Evolutionary conservation across 2,888 invertebrate genomes (phyloP), one percentile per base, ranked within the genome.

Genomic region (Leptopilina syphax): DNA sequence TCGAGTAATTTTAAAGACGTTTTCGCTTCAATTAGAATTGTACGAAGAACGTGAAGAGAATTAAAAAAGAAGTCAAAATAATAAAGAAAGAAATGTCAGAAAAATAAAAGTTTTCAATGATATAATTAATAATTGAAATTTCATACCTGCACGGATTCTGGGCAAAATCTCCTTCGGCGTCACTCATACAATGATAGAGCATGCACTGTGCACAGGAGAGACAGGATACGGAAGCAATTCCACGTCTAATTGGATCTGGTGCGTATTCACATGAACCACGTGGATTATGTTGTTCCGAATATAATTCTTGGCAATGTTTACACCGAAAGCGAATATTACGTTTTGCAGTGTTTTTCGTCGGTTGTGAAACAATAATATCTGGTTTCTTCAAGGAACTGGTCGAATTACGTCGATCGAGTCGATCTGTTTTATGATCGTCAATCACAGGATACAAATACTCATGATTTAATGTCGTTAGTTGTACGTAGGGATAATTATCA

Each of bases 171-270:
- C 97, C 98, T 90, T 98, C 98, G 1, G 96, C 95, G 92, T 98
- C 97, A 84, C 97, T 95, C 95, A 97, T 96, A 92, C 98, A 98
- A 93, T 98, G 98, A 93, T 98, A 98, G 89, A 98, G 93, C 95
- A 98, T 95, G 88, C 97, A 96, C 92, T 96, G 96, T 24, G 98
- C 97, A 92, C 97, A 97, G 85, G 95, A 94, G 89, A 98, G 95
- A 91, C 98, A 98, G 73, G 96, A 95, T 68, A 97, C 94, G 79
- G 94, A 94, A 91, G 98, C 96, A 87, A 98, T 96, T 88, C 97
- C 96, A 44, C 95, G 94, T 85, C 94, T 94, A 90, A 96, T 95
- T 88, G 95, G 94, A 93, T 98, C 98, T 0, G 98, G 98, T 1
- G 98, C 98, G 91, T 94, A 96, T 89, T 96, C 95, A 90, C 97